A percentile compares a stretch with the other conserved stretches of the same genome.
These are phyloP conservation scores for Drosophila lacertosa DNA, from an alignment of 1,140 invertebrate genomes.

Conservation along the genomic window DNA sequence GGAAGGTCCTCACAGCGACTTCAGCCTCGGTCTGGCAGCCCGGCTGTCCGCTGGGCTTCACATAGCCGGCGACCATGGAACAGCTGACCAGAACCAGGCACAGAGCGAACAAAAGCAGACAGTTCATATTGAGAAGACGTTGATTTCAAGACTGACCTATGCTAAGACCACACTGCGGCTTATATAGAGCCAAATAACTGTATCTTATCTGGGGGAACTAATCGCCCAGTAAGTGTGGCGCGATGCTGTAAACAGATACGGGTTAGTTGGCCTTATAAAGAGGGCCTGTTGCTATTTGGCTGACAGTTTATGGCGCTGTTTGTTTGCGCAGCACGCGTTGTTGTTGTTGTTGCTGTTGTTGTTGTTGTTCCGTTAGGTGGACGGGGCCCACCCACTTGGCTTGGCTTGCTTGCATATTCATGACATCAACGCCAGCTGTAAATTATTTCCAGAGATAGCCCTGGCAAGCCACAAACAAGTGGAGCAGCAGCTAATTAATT, in stretches of 20 bases:
- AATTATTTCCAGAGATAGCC: conserved; percentile 74
- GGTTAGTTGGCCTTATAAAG: background rate
- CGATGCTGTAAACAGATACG: conserved; percentile 54
- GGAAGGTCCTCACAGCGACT: conserved; percentile 36
- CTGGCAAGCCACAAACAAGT: conserved; percentile 61
- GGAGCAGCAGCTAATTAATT: conserved; percentile 78
- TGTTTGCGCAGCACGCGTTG: conserved; percentile 53
- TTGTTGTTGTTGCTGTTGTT: conserved; percentile 22
- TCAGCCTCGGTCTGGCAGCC: conserved; percentile 68
- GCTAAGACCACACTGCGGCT: conserved; percentile 32
- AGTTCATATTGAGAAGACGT: conserved; percentile 43
- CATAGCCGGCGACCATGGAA: conserved; percentile 18
- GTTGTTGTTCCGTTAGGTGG: conserved; percentile 44
- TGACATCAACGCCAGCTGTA: conserved; percentile 72
- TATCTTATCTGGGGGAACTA: conserved; percentile 64
- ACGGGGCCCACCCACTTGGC: background rate
- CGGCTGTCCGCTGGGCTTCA: conserved; percentile 63
- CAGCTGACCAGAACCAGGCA: conserved; percentile 22
- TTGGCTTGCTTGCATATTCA: conserved; percentile 71
- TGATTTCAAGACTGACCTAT: conserved; percentile 60
- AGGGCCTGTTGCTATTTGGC: conserved; percentile 46
- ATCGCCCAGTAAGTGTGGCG: conserved; percentile 20
- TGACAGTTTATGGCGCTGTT: conserved; percentile 68
- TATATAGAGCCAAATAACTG: conserved; percentile 47
- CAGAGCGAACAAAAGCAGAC: conserved; percentile 32